These are phyloP conservation scores for Tenrec ecaudatus DNA, from an alignment of 2,113 vertebrate species.

Conservation along the genomic window DNA sequence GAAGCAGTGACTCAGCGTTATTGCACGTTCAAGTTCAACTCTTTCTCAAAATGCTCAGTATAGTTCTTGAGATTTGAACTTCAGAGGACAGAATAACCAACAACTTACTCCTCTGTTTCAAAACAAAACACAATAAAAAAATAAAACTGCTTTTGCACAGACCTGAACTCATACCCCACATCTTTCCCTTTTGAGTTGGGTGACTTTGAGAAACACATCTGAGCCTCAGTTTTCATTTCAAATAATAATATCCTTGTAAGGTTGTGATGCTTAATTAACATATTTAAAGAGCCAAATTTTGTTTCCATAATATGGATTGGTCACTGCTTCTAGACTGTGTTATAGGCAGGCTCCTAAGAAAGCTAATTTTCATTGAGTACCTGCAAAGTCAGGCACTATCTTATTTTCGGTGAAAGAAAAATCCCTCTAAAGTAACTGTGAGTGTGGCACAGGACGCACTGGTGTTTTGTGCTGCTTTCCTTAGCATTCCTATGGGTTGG, in stretches of 20 bases:
- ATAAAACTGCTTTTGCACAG: neutral
- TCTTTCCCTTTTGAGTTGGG: neutral
- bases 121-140: too few species aligned
- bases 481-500: too few species aligned
- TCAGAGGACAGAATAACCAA: neutral
- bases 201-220: neutral
- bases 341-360: neutral
- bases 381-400: neutral
- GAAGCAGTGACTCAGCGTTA: fast-evolving
- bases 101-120: too few species aligned
- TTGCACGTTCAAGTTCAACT: neutral
- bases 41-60: too few species aligned
- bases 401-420: neutral
- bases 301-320: neutral
- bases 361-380: neutral
- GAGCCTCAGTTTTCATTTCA: neutral
- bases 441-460: too few species aligned
- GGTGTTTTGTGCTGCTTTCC: too few species aligned
- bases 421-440: neutral
- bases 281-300: neutral
- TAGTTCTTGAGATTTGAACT: neutral
- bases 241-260: neutral
- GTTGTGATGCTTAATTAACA: neutral
- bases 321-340: neutral
- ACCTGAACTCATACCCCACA: neutral